Conservation (phyloP, 2,888 invertebrate genomes). For the Parasteatoda lunata region DNA sequence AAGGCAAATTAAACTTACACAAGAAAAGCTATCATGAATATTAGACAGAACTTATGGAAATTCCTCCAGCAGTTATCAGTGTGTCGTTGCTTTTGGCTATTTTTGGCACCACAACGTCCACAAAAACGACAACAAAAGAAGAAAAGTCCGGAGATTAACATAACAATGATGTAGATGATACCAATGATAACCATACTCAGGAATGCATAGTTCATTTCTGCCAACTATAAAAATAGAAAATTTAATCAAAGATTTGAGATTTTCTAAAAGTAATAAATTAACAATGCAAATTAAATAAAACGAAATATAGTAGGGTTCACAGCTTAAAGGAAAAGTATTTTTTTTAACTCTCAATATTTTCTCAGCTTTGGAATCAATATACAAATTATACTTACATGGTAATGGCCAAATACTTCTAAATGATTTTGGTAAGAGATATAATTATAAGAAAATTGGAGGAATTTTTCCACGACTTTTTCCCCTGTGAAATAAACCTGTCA, state of each 20-base stretch:
- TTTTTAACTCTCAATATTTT: too few relatives aligned
- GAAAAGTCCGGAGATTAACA: conserved; percentile 52
- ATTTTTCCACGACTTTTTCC: too few relatives aligned
- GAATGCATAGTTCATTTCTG: conserved; percentile 60
- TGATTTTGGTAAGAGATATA: too few relatives aligned
- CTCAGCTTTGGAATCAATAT: too few relatives aligned
- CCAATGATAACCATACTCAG: conserved; percentile 57
- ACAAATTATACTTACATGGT: too few relatives aligned
- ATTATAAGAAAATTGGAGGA: too few relatives aligned
- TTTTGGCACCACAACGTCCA: conserved; percentile 63
- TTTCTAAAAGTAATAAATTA: too few relatives aligned
- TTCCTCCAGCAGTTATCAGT: conserved; percentile 62
- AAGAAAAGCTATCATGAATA: conserved; percentile 64
- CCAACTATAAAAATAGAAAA: conserved; percentile 29
- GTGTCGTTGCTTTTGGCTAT: conserved; percentile 51
- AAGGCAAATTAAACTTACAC: conserved; percentile 44
- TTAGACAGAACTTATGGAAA: conserved; percentile 61
- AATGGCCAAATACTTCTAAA: too few relatives aligned
- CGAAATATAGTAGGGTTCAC: too few relatives aligned
- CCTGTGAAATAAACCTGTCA: too few relatives aligned
- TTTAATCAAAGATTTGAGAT: not conserved
- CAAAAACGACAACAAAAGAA: conserved; percentile 60
- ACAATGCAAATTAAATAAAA: too few relatives aligned
- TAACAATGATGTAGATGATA: conserved; percentile 46
- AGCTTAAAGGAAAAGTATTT: too few relatives aligned